phyloP scores from a whole-genome alignment of 2,888 invertebrate species.

The Metellina segmentata region DNA sequence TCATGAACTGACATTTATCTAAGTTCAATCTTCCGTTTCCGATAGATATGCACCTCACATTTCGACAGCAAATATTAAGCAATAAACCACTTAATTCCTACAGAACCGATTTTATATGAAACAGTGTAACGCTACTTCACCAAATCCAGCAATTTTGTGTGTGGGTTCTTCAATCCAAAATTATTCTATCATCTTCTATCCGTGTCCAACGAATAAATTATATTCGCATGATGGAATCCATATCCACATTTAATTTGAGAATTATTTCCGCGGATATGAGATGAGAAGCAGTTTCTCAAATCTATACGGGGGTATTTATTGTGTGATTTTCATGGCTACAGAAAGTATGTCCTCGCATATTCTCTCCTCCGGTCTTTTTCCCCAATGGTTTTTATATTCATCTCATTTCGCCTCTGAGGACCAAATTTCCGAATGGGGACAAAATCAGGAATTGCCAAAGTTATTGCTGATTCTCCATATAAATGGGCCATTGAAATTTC shows the following conservation, averaged over 20 bases:
- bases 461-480: conserved; percentile 38
- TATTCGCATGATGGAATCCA: too few relatives aligned
- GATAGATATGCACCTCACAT: too few relatives aligned
- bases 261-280: too few relatives aligned
- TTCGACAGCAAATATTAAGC: background rate
- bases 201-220: too few relatives aligned
- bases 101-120: background rate
- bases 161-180: background rate
- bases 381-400: background rate
- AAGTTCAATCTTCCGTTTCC: too few relatives aligned
- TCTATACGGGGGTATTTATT: too few relatives aligned
- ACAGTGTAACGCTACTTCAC: background rate
- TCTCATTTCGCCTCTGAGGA: conserved; percentile 18
- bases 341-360: background rate
- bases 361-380: background rate
- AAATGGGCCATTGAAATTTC: conserved; percentile 31
- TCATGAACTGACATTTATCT: too few relatives aligned
- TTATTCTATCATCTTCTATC: too few relatives aligned
- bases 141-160: background rate
- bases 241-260: too few relatives aligned
- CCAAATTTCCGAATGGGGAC: conserved; percentile 15
- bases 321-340: background rate
- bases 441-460: conserved; percentile 35
- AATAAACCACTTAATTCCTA: background rate
- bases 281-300: too few relatives aligned